Percentiles rank a stretch among this genome's conserved stretches.
Conservation (phyloP, 1,140 invertebrate genomes). For the Drosophila rhopaloa region DNA sequence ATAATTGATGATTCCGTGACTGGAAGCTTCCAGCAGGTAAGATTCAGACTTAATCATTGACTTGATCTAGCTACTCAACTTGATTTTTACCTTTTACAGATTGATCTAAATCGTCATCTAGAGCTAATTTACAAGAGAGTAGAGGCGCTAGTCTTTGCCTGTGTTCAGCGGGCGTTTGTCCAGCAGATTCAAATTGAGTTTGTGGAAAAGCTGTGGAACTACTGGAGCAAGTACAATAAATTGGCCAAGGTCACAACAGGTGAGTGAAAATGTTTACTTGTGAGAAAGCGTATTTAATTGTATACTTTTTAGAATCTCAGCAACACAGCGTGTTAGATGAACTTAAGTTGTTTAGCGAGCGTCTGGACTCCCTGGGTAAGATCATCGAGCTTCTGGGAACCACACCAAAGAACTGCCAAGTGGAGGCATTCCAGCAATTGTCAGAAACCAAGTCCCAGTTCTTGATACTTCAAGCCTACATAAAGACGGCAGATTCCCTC, state of each 20-base stretch:
- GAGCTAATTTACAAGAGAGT: slow-evolving; percentile 86
- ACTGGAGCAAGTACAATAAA: slow-evolving; percentile 74
- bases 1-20: slow-evolving; percentile 84
- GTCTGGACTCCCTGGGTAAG: slow-evolving; percentile 41
- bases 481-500: slow-evolving; percentile 86
- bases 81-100: slow-evolving; percentile 85
- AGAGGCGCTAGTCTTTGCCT: slow-evolving; percentile 80
- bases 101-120: slow-evolving; percentile 89
- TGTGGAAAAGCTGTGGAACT: slow-evolving; percentile 47
- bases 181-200: slow-evolving; percentile 37
- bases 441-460: slow-evolving; percentile 39
- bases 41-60: background rate
- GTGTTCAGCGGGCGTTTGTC: slow-evolving; percentile 76
- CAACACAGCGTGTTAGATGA: slow-evolving; percentile 66
- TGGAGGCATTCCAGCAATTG: slow-evolving; percentile 32
- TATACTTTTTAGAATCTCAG: slow-evolving; percentile 24
- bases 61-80: slow-evolving; percentile 86
- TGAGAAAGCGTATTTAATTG: background rate
- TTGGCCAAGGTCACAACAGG: slow-evolving; percentile 53
- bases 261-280: slow-evolving; percentile 8
- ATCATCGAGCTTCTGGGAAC: slow-evolving; percentile 49
- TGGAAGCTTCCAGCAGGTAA: slow-evolving; percentile 83
- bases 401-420: slow-evolving; percentile 44
- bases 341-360: slow-evolving; percentile 55
- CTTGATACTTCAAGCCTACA: slow-evolving; percentile 47